Conservation (phyloP, 2,888 invertebrate genomes). For the Laspeyria flexula region DNA sequence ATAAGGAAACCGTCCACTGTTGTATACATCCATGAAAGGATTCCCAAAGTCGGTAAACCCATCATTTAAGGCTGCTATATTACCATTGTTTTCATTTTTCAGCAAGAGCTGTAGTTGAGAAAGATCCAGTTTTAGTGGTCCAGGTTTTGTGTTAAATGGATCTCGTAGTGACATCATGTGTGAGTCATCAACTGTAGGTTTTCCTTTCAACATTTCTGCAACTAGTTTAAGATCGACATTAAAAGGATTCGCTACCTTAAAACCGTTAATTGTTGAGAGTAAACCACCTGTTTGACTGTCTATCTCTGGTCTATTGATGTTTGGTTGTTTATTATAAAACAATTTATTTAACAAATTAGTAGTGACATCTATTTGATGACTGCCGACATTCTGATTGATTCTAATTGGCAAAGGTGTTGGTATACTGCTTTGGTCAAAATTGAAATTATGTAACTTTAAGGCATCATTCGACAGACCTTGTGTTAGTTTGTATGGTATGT, state of each 20-base stretch:
- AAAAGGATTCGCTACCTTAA: conserved; percentile 82
- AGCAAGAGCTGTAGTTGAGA: conserved; percentile 71
- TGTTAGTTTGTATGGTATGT: conserved; percentile 71
- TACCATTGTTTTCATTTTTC: conserved; percentile 68
- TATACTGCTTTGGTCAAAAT: conserved; percentile 66
- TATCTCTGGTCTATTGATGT: conserved; percentile 65
- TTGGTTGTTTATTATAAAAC: conserved; percentile 64
- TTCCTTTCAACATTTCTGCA: conserved; percentile 80
- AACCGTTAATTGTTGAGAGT: conserved; percentile 78
- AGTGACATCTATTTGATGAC: conserved; percentile 76
- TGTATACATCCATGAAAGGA: conserved; percentile 72
- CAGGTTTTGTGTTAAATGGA: conserved; percentile 62
- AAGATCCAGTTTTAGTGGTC: conserved; percentile 69
- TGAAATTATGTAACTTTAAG: conserved; percentile 60
- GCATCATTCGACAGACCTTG: conserved; percentile 64
- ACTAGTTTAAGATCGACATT: conserved; percentile 81
- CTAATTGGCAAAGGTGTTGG: conserved; percentile 69
- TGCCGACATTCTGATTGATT: conserved; percentile 78
- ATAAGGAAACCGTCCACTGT: conserved; percentile 68
- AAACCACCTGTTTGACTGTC: conserved; percentile 61
- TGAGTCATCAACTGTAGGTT: conserved; percentile 66
- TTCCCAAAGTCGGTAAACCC: conserved; percentile 59
- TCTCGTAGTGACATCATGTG: conserved; percentile 67
- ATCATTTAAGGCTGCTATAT: conserved; percentile 56
- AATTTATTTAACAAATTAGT: conserved; percentile 69